Conservation (phyloP, 2,113 vertebrate species). For the Hemichromis elongatus region DNA sequence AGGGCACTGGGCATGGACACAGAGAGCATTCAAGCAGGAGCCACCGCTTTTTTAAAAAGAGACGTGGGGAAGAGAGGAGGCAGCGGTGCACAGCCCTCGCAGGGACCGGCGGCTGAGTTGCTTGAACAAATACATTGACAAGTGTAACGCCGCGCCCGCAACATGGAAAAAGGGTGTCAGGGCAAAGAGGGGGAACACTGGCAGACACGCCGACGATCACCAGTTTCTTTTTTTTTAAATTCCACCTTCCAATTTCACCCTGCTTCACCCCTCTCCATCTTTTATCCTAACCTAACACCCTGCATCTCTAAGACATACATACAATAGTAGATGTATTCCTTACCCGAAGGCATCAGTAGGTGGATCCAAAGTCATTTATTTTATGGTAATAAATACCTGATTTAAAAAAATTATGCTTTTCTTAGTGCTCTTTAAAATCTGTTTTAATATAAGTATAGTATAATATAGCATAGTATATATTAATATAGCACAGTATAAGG, state of each 20-base stretch:
- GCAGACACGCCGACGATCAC: slow-evolving; percentile 23
- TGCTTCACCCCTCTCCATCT: background rate
- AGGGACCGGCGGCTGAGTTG: slow-evolving; percentile 56
- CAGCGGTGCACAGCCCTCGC: slow-evolving; percentile 46
- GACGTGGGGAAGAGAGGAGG: slow-evolving; percentile 45
- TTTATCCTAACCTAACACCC: background rate
- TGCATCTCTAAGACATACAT: background rate
- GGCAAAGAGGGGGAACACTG: slow-evolving; percentile 26
- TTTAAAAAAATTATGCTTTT: background rate
- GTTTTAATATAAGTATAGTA: background rate
- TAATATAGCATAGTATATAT: background rate
- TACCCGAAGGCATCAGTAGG: background rate
- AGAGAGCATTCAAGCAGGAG: slow-evolving; percentile 67
- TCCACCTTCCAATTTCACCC: background rate
- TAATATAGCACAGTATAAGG: background rate
- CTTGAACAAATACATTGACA: slow-evolving; percentile 67
- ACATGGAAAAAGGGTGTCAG: slow-evolving; percentile 42
- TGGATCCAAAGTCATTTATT: background rate
- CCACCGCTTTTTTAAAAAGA: slow-evolving; percentile 61
- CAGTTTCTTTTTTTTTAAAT: background rate
- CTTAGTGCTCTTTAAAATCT: background rate
- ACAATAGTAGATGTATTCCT: background rate
- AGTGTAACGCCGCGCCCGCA: slow-evolving; percentile 24
- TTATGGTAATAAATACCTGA: background rate
- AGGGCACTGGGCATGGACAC: slow-evolving; percentile 66